Percentiles rank a stretch among this genome's conserved stretches.
These are phyloP conservation scores for Octomys mimax DNA, from an alignment of 2,797 vertebrate genomes.

Conservation along the genomic window DNA sequence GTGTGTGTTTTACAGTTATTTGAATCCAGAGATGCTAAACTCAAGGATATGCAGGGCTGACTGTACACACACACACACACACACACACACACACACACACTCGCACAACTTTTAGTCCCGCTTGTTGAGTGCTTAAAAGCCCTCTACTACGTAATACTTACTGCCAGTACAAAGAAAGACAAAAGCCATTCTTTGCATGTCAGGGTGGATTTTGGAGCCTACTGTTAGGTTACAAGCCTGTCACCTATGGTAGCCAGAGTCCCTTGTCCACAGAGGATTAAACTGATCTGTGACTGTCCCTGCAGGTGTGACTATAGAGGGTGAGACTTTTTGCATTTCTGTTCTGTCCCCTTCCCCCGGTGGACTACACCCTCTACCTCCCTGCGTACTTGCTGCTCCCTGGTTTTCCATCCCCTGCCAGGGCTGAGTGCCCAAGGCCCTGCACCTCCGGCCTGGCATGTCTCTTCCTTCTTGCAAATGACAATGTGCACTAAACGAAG, in stretches of 20 bases:
- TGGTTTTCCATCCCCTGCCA: neutral
- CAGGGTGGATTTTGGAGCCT: neutral
- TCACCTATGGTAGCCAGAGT: neutral
- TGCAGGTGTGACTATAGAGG: neutral
- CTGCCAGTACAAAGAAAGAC: neutral
- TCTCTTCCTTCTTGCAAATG: neutral
- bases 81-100: neutral
- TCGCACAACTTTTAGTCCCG: neutral
- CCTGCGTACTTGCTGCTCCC: no score
- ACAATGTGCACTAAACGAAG: neutral
- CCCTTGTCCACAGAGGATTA: neutral
- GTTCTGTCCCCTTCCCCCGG: neutral
- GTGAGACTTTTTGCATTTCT: neutral
- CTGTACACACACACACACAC: neutral
- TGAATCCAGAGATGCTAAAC: neutral
- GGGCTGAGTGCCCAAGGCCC: neutral
- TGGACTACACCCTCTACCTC: no score
- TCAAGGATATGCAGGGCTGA: neutral
- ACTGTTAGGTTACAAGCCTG: neutral
- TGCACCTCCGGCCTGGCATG: neutral
- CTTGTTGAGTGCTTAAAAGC: neutral
- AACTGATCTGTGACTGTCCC: neutral
- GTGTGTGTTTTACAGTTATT: neutral
- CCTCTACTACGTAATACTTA: neutral
- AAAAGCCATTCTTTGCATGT: neutral